A percentile compares a stretch with the other conserved stretches of the same genome.
phyloP scores from a whole-genome alignment of 2,113 vertebrate species.

The Cyprinus carpio region DNA sequence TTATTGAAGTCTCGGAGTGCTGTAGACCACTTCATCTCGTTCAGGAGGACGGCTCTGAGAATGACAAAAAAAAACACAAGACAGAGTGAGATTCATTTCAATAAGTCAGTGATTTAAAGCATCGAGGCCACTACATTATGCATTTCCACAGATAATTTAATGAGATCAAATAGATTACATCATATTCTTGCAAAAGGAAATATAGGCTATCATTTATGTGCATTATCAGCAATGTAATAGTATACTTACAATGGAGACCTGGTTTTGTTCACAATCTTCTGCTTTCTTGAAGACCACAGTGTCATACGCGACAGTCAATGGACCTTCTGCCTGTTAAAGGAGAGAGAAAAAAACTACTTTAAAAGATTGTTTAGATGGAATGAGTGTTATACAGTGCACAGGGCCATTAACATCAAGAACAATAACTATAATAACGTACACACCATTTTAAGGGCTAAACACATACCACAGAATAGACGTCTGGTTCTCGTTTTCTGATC shows the following conservation, averaged over 20 bases:
- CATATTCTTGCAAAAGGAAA: background rate
- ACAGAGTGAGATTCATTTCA: background rate
- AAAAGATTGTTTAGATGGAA: background rate
- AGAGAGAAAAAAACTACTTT: background rate
- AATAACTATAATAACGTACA: no score
- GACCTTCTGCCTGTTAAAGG: background rate
- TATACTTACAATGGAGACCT: background rate
- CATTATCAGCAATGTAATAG: background rate
- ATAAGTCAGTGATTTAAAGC: background rate
- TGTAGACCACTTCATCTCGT: constrained; percentile 30
- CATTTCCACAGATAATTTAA: background rate
- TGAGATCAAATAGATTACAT: background rate
- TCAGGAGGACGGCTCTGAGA: constrained; percentile 2
- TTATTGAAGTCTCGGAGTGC: constrained; percentile 5
- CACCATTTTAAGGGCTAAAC: background rate
- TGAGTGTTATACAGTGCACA: background rate
- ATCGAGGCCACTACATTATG: background rate
- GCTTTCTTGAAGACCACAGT: constrained; percentile 26
- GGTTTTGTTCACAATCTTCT: background rate
- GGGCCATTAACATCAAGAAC: no score
- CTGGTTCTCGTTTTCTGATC: background rate
- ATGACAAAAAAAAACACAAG: background rate
- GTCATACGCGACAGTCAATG: background rate
- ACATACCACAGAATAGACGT: background rate
- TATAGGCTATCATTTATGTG: background rate